Conservation (phyloP, 2,113 vertebrate genomes). For the Herpetotheres cachinnans region DNA sequence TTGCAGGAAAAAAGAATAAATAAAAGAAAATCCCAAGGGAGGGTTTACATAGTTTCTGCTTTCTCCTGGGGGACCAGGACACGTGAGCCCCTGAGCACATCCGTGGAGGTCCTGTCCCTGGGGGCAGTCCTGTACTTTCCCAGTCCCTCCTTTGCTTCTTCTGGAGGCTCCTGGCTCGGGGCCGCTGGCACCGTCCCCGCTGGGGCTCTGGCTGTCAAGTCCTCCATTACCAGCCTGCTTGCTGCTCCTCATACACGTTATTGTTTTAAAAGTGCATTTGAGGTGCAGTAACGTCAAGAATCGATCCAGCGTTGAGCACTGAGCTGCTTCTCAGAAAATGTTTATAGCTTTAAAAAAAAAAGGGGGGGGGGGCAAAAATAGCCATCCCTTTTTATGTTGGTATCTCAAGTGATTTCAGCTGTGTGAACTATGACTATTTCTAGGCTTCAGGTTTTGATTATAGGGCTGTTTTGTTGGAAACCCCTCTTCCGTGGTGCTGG, state of each 20-base stretch:
- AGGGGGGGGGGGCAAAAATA: not conserved
- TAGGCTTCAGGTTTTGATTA: not conserved
- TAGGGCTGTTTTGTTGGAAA: not conserved
- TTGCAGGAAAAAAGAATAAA: not conserved
- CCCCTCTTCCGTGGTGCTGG: not conserved
- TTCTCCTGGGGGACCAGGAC: not conserved
- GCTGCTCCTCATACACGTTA: rapidly evolving
- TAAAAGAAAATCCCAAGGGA: not conserved
- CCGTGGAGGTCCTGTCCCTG: rapidly evolving
- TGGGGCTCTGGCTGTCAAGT: rapidly evolving
- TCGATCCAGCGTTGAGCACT: not conserved
- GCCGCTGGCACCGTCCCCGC: not conserved
- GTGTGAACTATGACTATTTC: rapidly evolving
- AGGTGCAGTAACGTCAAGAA: not conserved
- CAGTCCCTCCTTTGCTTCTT: not conserved
- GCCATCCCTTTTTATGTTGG: not conserved
- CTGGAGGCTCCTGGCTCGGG: not conserved
- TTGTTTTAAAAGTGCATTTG: not conserved
- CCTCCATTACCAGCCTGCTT: not conserved
- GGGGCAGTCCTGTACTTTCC: not conserved
- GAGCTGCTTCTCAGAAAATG: not conserved
- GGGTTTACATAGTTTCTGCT: not conserved
- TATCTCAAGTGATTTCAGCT: not conserved
- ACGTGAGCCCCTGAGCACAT: rapidly evolving
- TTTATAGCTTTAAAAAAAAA: not conserved